A percentile compares a stretch with the other conserved stretches of the same genome.
These are phyloP conservation scores for Chelidonichthys spinosus DNA, from an alignment of 2,797 vertebrate genomes.

Conservation along the genomic window DNA sequence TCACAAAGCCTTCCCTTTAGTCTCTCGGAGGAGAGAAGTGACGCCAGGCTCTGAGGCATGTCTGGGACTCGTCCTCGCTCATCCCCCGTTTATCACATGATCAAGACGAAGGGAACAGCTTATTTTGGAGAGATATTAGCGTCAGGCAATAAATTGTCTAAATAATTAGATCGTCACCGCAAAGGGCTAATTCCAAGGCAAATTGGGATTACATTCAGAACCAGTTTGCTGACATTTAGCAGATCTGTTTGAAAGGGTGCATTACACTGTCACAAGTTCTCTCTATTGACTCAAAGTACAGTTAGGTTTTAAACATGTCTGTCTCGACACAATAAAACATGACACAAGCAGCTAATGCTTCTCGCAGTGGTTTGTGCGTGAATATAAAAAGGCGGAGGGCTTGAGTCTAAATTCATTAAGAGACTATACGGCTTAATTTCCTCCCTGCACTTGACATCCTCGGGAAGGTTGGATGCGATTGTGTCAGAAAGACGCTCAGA, in stretches of 20 bases:
- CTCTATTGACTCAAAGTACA: slow-evolving; percentile 84
- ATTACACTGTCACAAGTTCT: slow-evolving; percentile 81
- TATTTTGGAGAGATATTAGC: slow-evolving; percentile 80
- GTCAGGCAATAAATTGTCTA: slow-evolving; percentile 85
- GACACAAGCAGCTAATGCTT: slow-evolving; percentile 71
- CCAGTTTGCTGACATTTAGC: slow-evolving; percentile 89
- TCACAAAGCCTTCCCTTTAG: slow-evolving; percentile 66
- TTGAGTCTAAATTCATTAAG: slow-evolving; percentile 71
- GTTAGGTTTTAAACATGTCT: slow-evolving; percentile 79
- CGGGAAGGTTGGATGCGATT: slow-evolving; percentile 24
- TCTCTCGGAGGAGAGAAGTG: slow-evolving; percentile 66
- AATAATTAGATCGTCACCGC: slow-evolving; percentile 84
- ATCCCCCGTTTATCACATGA: slow-evolving; percentile 73
- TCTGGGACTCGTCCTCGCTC: slow-evolving; percentile 73
- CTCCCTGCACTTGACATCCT: slow-evolving; percentile 51
- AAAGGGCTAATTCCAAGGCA: slow-evolving; percentile 87
- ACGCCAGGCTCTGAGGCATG: slow-evolving; percentile 78
- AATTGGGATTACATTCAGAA: slow-evolving; percentile 87
- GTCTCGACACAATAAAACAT: slow-evolving; percentile 79
- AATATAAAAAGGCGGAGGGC: slow-evolving; percentile 74
- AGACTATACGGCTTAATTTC: slow-evolving; percentile 46
- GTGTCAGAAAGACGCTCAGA: slow-evolving; percentile 23
- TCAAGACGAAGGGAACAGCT: slow-evolving; percentile 76
- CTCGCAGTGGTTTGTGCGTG: slow-evolving; percentile 72
- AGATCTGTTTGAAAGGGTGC: slow-evolving; percentile 83